phyloP scores from a whole-genome alignment of 2,113 vertebrate genomes.

The Syrmaticus mikado region DNA sequence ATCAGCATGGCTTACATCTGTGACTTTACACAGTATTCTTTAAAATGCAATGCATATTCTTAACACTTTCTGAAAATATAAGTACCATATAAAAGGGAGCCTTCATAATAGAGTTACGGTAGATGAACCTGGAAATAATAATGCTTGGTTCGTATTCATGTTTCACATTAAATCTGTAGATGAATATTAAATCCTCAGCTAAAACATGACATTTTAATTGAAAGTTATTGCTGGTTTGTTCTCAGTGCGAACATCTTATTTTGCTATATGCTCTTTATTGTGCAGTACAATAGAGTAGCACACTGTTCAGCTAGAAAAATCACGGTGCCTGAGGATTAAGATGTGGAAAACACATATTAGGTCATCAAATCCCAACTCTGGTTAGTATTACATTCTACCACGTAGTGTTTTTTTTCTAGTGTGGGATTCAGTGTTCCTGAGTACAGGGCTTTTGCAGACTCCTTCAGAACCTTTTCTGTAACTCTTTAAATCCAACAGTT shows the following conservation, averaged over 20 bases:
- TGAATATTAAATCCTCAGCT: constrained; percentile 14
- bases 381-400: neutral
- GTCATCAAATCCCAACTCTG: neutral
- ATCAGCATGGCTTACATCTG: constrained; percentile 50
- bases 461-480: neutral
- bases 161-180: neutral
- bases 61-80: constrained; percentile 51
- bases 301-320: constrained; percentile 19
- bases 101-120: neutral
- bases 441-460: neutral
- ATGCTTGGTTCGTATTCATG: constrained; percentile 9
- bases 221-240: constrained; percentile 12
- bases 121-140: constrained; percentile 33
- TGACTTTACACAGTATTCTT: constrained; percentile 30
- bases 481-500: neutral
- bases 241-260: neutral
- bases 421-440: neutral
- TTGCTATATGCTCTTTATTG: neutral
- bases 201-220: constrained; percentile 1
- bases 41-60: constrained; percentile 54
- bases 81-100: neutral
- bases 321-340: neutral
- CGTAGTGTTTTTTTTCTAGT: neutral
- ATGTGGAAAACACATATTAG: constrained; percentile 36
- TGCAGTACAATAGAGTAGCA: neutral